Percentiles rank a stretch among this genome's conserved stretches.
These are phyloP conservation scores for Drosophila nebulosa DNA, from an alignment of 1,140 invertebrate species.

Conservation along the genomic window DNA sequence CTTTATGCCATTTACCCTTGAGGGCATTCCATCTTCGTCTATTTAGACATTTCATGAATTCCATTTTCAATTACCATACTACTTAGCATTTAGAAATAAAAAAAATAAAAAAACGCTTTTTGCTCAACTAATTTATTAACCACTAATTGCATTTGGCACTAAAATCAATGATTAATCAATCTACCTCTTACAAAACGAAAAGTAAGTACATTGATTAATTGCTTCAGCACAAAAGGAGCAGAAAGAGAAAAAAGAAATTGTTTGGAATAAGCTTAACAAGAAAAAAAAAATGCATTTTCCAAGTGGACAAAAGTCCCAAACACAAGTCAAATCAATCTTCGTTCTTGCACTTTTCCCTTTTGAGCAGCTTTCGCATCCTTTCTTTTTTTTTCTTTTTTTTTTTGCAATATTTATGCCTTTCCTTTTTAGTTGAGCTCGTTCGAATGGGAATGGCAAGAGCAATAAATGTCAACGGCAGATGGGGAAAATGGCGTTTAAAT, in stretches of 20 bases:
- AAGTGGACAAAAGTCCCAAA: constrained; percentile 52
- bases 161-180: constrained; percentile 59
- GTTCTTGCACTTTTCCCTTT: constrained; percentile 35
- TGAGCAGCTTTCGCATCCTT: not conserved
- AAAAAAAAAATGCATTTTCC: constrained; percentile 50
- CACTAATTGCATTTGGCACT: constrained; percentile 66
- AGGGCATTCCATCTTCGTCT: constrained; percentile 19
- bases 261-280: not conserved
- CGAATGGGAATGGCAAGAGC: not conserved
- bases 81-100: constrained; percentile 9
- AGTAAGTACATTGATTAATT: constrained; percentile 63
- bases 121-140: constrained; percentile 57
- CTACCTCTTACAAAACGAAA: constrained; percentile 25
- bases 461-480: constrained; percentile 2
- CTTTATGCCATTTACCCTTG: not conserved
- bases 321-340: constrained; percentile 67
- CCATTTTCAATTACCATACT: not conserved
- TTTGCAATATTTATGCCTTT: not conserved
- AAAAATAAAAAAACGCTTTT: constrained; percentile 26
- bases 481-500: not conserved
- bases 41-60: not conserved
- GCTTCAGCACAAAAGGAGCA: constrained; percentile 14
- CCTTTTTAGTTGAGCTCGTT: no score
- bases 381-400: no score
- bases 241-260: not conserved